These are phyloP conservation scores for Rhorus exstirpatorius DNA, from an alignment of 2,888 invertebrate species.

Conservation along the genomic window DNA sequence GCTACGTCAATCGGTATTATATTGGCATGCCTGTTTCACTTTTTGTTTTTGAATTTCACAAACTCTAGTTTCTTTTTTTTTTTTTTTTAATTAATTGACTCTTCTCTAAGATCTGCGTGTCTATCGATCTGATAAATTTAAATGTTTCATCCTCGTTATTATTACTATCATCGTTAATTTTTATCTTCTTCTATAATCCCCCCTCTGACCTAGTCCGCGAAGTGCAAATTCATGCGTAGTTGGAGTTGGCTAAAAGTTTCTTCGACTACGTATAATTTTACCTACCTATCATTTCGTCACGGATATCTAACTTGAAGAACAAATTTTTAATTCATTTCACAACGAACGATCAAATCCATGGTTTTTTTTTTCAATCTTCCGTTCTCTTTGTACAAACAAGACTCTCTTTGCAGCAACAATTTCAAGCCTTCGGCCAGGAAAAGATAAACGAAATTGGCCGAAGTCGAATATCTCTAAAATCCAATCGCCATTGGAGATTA, in stretches of 20 bases:
- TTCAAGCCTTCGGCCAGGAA: conserved; percentile 16
- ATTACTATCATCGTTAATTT: conserved; percentile 12
- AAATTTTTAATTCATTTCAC: conserved; percentile 27
- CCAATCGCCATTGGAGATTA: conserved; percentile 35
- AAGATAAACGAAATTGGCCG: conserved; percentile 30
- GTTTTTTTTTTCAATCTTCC: background rate
- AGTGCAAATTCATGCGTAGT: conserved; percentile 56
- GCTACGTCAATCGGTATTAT: conserved; percentile 19
- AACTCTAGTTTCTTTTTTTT: conserved; percentile 24
- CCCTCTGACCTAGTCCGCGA: conserved; percentile 53
- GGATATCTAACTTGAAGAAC: conserved; percentile 40
- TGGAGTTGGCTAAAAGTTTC: conserved; percentile 25
- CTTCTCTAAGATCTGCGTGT: conserved; percentile 29
- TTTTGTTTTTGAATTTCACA: conserved; percentile 4
- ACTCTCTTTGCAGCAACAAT: conserved; percentile 55
- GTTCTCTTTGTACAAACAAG: conserved; percentile 47
- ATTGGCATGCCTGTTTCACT: conserved; percentile 1
- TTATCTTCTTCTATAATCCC: conserved; percentile 32
- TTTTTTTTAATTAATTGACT: conserved; percentile 64
- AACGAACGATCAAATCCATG: conserved; percentile 21
- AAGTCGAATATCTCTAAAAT: conserved; percentile 31
- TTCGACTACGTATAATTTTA: conserved; percentile 56
- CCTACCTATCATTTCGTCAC: conserved; percentile 58
- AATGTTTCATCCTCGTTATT: conserved; percentile 14
- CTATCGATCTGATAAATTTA: conserved; percentile 37